These are phyloP conservation scores for Callimico goeldii DNA, from an alignment of 2,797 vertebrate species.

Conservation along the genomic window DNA sequence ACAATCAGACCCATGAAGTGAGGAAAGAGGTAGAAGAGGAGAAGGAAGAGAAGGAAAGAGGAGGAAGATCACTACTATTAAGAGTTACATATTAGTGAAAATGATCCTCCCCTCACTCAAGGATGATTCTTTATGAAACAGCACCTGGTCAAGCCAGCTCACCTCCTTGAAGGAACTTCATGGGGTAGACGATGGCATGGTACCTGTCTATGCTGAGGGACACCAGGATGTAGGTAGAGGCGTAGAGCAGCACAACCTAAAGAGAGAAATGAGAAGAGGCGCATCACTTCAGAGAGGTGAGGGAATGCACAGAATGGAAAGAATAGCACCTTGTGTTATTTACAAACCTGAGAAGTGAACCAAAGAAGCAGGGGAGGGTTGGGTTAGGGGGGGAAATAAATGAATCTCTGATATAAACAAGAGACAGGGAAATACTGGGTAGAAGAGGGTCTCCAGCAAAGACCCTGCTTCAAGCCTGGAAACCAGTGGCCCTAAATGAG, in stretches of 20 bases:
- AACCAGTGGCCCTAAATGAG: neutral
- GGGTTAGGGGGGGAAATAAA: neutral
- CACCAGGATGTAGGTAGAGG: conserved; percentile 87
- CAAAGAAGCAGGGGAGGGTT: no score
- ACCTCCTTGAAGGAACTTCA: conserved; percentile 89
- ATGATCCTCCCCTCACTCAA: neutral
- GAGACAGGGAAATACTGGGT: neutral
- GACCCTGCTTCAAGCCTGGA: neutral
- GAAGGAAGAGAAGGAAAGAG: neutral
- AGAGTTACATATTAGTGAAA: neutral
- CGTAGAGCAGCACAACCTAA: conserved; percentile 88
- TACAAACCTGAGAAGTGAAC: neutral
- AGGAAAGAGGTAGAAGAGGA: neutral
- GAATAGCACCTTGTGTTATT: neutral
- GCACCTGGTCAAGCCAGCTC: conserved; percentile 7
- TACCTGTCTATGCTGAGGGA: conserved; percentile 88
- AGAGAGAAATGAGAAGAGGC: neutral
- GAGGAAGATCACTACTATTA: neutral
- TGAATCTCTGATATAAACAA: neutral
- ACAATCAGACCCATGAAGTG: neutral
- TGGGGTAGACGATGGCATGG: conserved; percentile 87
- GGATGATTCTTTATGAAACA: neutral
- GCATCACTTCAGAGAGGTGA: neutral
- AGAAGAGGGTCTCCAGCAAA: neutral
- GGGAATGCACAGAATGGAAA: neutral